phyloP scores from a whole-genome alignment of 2,888 invertebrate genomes.

The Sycophila texana region DNA sequence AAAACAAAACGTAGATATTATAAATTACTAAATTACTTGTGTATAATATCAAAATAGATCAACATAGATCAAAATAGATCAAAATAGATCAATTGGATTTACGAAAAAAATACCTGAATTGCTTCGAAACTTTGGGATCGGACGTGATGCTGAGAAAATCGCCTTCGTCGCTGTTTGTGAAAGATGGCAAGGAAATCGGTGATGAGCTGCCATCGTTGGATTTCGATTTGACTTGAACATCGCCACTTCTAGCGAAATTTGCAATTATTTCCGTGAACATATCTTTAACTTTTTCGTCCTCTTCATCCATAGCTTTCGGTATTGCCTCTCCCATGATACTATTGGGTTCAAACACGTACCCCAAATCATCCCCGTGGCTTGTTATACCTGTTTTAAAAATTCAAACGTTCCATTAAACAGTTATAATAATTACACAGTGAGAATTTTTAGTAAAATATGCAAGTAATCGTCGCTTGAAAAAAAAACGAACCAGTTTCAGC shows the following conservation, averaged over 20 bases:
- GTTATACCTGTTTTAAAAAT: slow-evolving; percentile 54
- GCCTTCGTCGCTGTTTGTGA: slow-evolving; percentile 69
- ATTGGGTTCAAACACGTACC: slow-evolving; percentile 65
- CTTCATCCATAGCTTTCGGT: slow-evolving; percentile 68
- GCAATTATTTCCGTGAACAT: slow-evolving; percentile 82
- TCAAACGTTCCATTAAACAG: neutral
- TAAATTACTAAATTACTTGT: too few species aligned
- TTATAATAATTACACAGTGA: neutral
- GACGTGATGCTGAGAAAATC: slow-evolving; percentile 79
- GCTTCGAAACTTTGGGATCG: slow-evolving; percentile 74
- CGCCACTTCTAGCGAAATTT: slow-evolving; percentile 81
- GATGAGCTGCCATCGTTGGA: slow-evolving; percentile 65
- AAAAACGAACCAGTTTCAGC: slow-evolving; percentile 40
- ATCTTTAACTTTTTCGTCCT: slow-evolving; percentile 82
- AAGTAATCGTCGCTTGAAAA: neutral
- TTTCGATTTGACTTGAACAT: slow-evolving; percentile 60
- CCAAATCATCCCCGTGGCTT: slow-evolving; percentile 67
- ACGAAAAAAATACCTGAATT: slow-evolving; percentile 69
- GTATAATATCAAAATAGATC: too few species aligned
- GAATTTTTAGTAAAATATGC: slow-evolving; percentile 2
- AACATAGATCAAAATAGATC: neutral
- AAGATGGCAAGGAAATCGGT: slow-evolving; percentile 53
- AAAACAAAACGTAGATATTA: slow-evolving; percentile 1
- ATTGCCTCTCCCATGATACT: slow-evolving; percentile 62
- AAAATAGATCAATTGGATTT: slow-evolving; percentile 66